Evolutionary conservation across 2,113 vertebrate species (phyloP).

Genomic region (Ariopsis seemanni): DNA sequence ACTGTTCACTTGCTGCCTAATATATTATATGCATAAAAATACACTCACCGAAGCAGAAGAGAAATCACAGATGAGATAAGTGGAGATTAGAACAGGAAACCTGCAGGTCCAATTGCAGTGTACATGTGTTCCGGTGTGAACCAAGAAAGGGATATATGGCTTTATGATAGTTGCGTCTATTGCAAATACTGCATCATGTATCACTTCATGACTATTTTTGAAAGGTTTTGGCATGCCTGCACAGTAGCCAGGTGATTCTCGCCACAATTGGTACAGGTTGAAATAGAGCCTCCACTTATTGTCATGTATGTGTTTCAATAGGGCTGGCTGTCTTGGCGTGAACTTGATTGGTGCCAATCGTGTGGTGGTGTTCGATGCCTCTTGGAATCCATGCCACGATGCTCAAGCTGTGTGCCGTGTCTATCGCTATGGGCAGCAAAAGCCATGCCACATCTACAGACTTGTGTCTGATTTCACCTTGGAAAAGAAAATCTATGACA

Average conservation of each 20-base stretch:
- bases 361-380: conserved; percentile 96
- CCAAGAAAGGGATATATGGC: background rate
- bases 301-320: conserved; percentile 53
- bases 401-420: conserved; percentile 96
- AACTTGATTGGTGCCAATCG: conserved; percentile 96
- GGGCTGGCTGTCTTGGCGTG: conserved; percentile 95
- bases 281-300: background rate
- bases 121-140: background rate
- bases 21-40: background rate
- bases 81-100: background rate
- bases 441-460: conserved; percentile 94
- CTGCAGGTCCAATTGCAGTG: background rate
- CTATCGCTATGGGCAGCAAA: conserved; percentile 95
- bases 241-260: background rate
- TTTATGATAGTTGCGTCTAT: background rate
- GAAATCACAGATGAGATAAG: background rate
- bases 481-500: conserved; percentile 98
- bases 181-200: background rate
- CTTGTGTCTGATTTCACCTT: conserved; percentile 97
- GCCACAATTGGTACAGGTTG: background rate
- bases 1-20: too few relatives aligned
- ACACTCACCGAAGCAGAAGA: background rate
- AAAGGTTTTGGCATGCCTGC: background rate
- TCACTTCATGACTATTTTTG: background rate
- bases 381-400: conserved; percentile 98